Conservation (phyloP, 2,888 invertebrate species). For the Geophilus truncorum region DNA sequence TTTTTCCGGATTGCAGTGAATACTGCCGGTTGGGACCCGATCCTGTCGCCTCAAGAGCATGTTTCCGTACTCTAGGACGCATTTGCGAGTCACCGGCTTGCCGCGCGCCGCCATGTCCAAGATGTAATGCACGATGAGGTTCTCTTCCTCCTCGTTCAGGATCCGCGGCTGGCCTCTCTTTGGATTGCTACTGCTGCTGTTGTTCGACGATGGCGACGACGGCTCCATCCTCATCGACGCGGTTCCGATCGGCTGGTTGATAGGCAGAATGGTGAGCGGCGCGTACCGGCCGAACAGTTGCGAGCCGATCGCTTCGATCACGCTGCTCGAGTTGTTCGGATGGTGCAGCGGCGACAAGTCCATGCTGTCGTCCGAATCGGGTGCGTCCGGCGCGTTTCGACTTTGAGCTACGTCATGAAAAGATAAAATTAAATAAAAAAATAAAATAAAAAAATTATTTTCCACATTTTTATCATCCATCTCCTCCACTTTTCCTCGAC, state of each 20-base stretch:
- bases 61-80: constrained; percentile 38
- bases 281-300: neutral
- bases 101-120: constrained; percentile 37
- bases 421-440: neutral
- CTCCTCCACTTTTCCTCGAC: too few relatives aligned
- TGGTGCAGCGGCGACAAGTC: neutral
- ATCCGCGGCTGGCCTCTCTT: constrained; percentile 38
- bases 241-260: neutral
- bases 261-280: constrained; percentile 1
- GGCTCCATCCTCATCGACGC: neutral
- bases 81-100: constrained; percentile 36
- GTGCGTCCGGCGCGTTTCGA: constrained; percentile 14
- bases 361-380: neutral
- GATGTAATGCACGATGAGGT: constrained; percentile 37
- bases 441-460: neutral
- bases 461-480: too few relatives aligned
- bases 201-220: constrained; percentile 20
- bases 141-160: constrained; percentile 37
- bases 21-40: constrained; percentile 37
- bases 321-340: neutral
- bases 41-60: constrained; percentile 37
- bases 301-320: constrained; percentile 29
- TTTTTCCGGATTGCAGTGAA: constrained; percentile 38
- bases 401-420: neutral
- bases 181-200: constrained; percentile 34